Conservation (phyloP, 1,140 invertebrate species). For the Mya arenaria region DNA sequence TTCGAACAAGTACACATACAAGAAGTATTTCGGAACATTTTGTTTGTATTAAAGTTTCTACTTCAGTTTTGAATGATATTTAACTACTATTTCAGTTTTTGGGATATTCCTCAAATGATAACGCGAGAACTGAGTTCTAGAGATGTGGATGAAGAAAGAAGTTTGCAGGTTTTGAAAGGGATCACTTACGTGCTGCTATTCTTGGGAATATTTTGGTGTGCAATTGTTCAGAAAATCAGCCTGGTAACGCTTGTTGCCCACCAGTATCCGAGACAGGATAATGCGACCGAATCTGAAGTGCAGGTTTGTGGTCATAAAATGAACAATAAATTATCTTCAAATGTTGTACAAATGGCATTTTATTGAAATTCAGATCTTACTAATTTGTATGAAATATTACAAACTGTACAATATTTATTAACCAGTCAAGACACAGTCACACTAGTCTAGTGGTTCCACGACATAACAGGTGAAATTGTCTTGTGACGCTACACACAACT, state of each 20-base stretch:
- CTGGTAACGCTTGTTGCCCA: slow-evolving; percentile 3
- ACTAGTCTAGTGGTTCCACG: too few relatives aligned
- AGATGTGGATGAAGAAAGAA: slow-evolving; percentile 36
- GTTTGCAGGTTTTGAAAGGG: slow-evolving; percentile 42
- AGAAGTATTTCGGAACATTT: not conserved
- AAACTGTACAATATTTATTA: too few relatives aligned
- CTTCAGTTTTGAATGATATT: not conserved
- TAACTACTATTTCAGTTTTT: slow-evolving; percentile 20
- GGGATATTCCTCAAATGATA: slow-evolving; percentile 40
- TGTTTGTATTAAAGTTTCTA: not conserved
- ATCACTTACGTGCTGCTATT: slow-evolving; percentile 35
- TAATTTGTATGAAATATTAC: too few relatives aligned
- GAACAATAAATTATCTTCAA: too few relatives aligned
- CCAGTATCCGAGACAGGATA: not conserved
- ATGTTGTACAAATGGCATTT: too few relatives aligned
- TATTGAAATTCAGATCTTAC: too few relatives aligned
- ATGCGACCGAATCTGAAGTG: not conserved
- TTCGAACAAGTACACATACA: too few relatives aligned
- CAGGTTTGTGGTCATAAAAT: not conserved
- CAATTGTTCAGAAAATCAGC: slow-evolving; percentile 43
- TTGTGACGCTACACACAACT: too few relatives aligned
- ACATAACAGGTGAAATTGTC: too few relatives aligned
- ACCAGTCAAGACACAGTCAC: too few relatives aligned
- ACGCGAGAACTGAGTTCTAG: slow-evolving; percentile 23
- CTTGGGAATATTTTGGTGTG: slow-evolving; percentile 24